A percentile compares a stretch with the other conserved stretches of the same genome.
Evolutionary conservation across 1,140 invertebrate species (phyloP).

Genomic region (Araneus ventricosus): DNA sequence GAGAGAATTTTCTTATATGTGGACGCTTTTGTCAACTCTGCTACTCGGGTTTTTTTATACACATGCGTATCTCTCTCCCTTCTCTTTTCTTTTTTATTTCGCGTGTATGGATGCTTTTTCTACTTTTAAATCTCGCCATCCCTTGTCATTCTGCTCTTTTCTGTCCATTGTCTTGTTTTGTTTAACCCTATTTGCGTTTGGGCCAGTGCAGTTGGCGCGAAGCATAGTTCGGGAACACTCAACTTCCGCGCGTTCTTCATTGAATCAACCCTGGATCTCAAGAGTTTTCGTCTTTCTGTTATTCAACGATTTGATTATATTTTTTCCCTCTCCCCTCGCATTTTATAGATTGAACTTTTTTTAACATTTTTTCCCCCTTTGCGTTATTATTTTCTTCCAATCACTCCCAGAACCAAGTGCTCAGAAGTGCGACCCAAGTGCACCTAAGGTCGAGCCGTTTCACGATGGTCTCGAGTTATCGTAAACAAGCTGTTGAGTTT

Average conservation of each 20-base stretch:
- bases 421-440: slow-evolving; percentile 51
- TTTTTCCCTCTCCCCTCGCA: slow-evolving; percentile 11
- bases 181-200: slow-evolving; percentile 73
- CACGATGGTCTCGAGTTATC: slow-evolving; percentile 43
- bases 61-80: neutral
- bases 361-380: slow-evolving; percentile 33
- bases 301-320: slow-evolving; percentile 70
- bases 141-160: slow-evolving; percentile 72
- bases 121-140: slow-evolving; percentile 73
- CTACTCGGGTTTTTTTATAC: slow-evolving; percentile 22
- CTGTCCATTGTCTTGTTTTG: slow-evolving; percentile 72
- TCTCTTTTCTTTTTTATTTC: slow-evolving; percentile 37
- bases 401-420: neutral
- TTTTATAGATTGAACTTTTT: slow-evolving; percentile 37
- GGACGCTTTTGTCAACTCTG: slow-evolving; percentile 59
- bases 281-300: slow-evolving; percentile 70
- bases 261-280: slow-evolving; percentile 64
- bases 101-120: slow-evolving; percentile 63
- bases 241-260: slow-evolving; percentile 65
- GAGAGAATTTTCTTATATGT: slow-evolving; percentile 74
- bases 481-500: slow-evolving; percentile 72
- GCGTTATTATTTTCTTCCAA: slow-evolving; percentile 30
- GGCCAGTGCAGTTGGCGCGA: slow-evolving; percentile 36
- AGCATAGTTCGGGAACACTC: slow-evolving; percentile 30
- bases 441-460: slow-evolving; percentile 55